Base-by-base conservation (phyloP, 1,140 invertebrate species). In the Maniola jurtina region DNA sequence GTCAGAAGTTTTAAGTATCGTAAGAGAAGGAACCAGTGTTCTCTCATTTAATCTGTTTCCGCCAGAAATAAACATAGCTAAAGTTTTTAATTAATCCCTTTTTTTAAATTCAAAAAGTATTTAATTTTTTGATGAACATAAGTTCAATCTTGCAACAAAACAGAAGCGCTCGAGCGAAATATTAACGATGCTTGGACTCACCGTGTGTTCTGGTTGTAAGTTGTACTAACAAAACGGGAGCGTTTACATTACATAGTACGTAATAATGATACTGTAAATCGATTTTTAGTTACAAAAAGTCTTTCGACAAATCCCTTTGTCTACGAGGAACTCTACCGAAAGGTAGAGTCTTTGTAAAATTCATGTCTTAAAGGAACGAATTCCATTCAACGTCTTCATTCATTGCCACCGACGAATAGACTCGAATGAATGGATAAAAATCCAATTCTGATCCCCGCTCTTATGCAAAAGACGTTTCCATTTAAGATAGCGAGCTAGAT, bases 401-500 rank as follows among this genome's bases (percentile, higher is more conserved):
- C 60, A 71, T 69, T 73, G 57, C 61, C 61, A 61, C 50, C 45
- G 55, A 63, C 47, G 58, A 54, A 62, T 71, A 56, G 68, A 72
- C 25, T 72, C 68, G 48, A 79, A 79, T 63, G 64, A 76, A 70
- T 63, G 70, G 75, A 82, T 82, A 83, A 82, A 77, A 83, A 79
- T 79, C 59, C 71, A 79, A 79, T 81, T 77, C 79, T 80, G 70
- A 78, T 69, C 78, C 61, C 66, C 63, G 63, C 71, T 74, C 66
- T 77, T 76, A 78, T 79, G 75, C 76, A 79, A 81, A 82, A 79
- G 75, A 75, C 71, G 70, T 72, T 64, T 75, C 72, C 71, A 75
- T 76, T 83, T 82, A 79, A 76, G 77, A 81, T 76, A 71, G 67
- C 63, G 72, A 64, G 70, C 67, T 65, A 77, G 79, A 83, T 83